Conservation (phyloP, 2,888 invertebrate species). For the Synanthedon formicaeformis region DNA sequence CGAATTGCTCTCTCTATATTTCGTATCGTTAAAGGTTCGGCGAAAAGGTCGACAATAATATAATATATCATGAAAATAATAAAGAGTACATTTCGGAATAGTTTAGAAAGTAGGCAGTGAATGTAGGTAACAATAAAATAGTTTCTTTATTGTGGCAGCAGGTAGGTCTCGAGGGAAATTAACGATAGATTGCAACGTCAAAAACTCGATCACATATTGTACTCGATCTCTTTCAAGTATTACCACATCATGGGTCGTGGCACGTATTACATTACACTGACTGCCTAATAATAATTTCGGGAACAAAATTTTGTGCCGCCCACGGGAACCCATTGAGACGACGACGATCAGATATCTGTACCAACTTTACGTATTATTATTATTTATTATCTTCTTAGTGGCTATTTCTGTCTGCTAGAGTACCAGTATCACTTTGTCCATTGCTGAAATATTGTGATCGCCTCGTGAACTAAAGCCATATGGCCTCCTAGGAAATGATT, state of each 20-base stretch:
- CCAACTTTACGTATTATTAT: too few relatives aligned
- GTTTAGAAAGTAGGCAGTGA: constrained; percentile 5
- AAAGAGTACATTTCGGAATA: neutral
- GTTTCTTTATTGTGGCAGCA: constrained; percentile 58
- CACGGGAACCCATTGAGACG: too few relatives aligned
- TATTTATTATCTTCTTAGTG: too few relatives aligned
- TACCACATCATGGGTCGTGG: constrained; percentile 23
- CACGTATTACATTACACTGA: constrained; percentile 35
- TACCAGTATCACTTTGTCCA: too few relatives aligned
- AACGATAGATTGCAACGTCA: constrained; percentile 60
- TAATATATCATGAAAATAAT: neutral
- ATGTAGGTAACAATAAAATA: constrained; percentile 51
- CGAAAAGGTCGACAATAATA: neutral
- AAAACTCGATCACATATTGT: constrained; percentile 61
- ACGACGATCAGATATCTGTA: too few relatives aligned
- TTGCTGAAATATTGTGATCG: too few relatives aligned
- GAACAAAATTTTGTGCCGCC: neutral
- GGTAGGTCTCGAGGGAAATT: constrained; percentile 61
- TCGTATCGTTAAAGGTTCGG: neutral
- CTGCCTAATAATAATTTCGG: constrained; percentile 10
- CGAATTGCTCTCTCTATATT: neutral
- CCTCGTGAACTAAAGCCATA: too few relatives aligned
- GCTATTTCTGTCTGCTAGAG: too few relatives aligned
- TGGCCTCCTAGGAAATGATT: too few relatives aligned
- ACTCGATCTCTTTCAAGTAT: constrained; percentile 41